Evolutionary conservation across 2,888 invertebrate species (phyloP).

Genomic region (Synergus gifuensis): DNA sequence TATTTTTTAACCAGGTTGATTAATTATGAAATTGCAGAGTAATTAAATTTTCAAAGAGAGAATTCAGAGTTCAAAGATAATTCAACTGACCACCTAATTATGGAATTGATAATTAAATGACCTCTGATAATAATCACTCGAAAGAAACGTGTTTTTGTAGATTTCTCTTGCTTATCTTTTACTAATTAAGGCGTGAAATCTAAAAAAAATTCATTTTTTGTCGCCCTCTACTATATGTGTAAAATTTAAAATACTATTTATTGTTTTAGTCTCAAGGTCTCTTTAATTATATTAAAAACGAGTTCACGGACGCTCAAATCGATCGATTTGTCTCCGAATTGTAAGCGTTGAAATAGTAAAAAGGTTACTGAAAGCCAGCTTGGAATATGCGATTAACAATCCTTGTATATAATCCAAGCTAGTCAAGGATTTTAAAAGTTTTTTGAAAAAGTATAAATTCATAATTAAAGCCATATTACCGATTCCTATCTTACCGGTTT

Average conservation of each 20-base stretch:
- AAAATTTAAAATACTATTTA: not conserved
- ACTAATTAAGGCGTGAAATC: not conserved
- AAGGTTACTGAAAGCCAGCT: not conserved
- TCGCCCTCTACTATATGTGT: not conserved
- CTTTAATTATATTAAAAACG: slow-evolving; percentile 12
- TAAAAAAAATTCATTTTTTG: not conserved
- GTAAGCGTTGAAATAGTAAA: not conserved
- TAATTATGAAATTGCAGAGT: not conserved
- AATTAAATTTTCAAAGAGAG: not conserved
- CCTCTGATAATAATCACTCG: not conserved
- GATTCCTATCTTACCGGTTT: no score
- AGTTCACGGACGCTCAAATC: slow-evolving; percentile 30
- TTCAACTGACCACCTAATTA: not conserved
- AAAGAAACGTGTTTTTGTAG: no score
- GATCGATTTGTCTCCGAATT: not conserved
- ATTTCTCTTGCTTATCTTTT: no score
- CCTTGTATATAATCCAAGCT: not conserved
- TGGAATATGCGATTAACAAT: not conserved
- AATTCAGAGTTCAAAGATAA: not conserved
- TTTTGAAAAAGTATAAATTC: no score
- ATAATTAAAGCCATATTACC: no score
- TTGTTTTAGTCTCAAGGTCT: slow-evolving; percentile 9
- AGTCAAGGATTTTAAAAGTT: no score
- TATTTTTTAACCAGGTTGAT: not conserved
- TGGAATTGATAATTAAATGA: not conserved